These are phyloP conservation scores for Yponomeuta evonymella DNA, from an alignment of 2,888 invertebrate genomes.

Conservation along the genomic window DNA sequence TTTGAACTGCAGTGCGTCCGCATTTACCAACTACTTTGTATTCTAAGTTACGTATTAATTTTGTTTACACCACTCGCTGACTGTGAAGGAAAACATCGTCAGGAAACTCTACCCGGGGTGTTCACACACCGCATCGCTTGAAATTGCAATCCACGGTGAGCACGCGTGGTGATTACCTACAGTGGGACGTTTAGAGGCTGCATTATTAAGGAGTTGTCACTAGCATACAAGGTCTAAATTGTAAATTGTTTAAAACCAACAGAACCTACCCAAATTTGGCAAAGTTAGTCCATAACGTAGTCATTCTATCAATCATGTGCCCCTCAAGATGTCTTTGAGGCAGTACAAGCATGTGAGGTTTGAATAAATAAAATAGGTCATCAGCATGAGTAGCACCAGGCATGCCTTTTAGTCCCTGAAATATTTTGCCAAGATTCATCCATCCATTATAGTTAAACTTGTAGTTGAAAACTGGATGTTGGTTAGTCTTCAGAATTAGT, in stretches of 20 bases:
- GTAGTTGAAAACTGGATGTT: conserved; percentile 46
- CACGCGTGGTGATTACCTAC: no score
- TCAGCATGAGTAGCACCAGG: conserved; percentile 55
- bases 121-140: no score
- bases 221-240: neutral
- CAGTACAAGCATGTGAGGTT: conserved; percentile 23
- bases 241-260: neutral
- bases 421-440: conserved; percentile 40
- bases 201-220: no score
- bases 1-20: no score
- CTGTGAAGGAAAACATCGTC: no score
- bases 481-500: conserved; percentile 35
- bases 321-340: conserved; percentile 15
- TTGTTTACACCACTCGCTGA: no score
- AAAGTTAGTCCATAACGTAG: conserved; percentile 25
- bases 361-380: conserved; percentile 57
- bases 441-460: conserved; percentile 46
- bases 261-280: conserved; percentile 21
- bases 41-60: no score
- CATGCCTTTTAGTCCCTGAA: conserved; percentile 27
- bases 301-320: conserved; percentile 22
- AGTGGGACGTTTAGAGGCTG: no score
- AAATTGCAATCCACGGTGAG: no score
- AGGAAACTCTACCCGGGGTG: no score
- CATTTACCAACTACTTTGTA: no score